Evolutionary conservation across 2,888 invertebrate species (phyloP).

Genomic region (Hypena proboscidalis): DNA sequence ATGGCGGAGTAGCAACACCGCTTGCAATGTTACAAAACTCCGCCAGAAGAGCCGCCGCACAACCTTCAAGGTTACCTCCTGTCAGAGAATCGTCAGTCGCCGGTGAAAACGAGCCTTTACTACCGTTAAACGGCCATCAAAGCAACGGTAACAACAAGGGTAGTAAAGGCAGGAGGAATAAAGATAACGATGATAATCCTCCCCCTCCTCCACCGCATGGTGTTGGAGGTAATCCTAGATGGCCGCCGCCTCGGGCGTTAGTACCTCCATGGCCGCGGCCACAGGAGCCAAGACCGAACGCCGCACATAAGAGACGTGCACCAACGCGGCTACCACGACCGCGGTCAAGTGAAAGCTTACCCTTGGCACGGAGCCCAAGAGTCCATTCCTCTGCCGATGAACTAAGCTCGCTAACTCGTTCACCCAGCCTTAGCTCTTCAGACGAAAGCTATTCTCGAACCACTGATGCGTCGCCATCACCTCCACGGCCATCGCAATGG

Average conservation of each 20-base stretch:
- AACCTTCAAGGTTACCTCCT: conserved; percentile 83
- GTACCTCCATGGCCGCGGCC: conserved; percentile 88
- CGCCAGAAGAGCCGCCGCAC: conserved; percentile 79
- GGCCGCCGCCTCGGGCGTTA: conserved; percentile 81
- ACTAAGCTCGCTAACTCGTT: conserved; percentile 92
- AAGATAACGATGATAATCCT: conserved; percentile 77
- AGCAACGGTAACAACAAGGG: conserved; percentile 71
- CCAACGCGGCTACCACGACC: conserved; percentile 85
- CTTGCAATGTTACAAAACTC: conserved; percentile 87
- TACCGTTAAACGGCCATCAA: conserved; percentile 74
- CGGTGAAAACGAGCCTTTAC: conserved; percentile 87
- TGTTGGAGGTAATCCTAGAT: conserved; percentile 62
- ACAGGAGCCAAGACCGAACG: conserved; percentile 73
- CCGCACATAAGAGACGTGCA: conserved; percentile 70
- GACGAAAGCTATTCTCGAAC: conserved; percentile 94
- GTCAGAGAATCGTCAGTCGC: conserved; percentile 83
- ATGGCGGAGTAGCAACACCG: conserved; percentile 90
- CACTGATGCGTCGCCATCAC: conserved; percentile 88
- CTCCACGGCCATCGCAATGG: conserved; percentile 83
- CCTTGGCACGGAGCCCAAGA: conserved; percentile 84
- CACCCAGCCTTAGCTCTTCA: conserved; percentile 93
- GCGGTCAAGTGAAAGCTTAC: conserved; percentile 88
- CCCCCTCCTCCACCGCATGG: conserved; percentile 87
- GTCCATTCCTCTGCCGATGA: conserved; percentile 93
- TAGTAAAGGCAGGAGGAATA: conserved; percentile 79